A percentile compares a stretch with the other conserved stretches of the same genome.
Evolutionary conservation across 2,888 invertebrate genomes (phyloP).

Genomic region (Teinopalpus imperialis): DNA sequence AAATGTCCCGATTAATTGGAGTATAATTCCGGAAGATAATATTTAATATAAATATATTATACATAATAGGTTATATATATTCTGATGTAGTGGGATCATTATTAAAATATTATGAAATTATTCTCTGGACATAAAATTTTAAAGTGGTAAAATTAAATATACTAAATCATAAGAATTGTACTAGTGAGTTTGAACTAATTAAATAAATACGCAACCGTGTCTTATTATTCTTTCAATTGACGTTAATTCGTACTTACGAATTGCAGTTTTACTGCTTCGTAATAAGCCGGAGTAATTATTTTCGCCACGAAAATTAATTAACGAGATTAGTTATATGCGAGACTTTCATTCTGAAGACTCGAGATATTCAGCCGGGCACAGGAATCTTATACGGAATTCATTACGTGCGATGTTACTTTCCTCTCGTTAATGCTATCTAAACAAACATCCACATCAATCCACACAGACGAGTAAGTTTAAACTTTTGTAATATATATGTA

Average conservation of each 20-base stretch:
- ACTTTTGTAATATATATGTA: too few relatives aligned
- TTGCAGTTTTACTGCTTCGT: conserved; percentile 23
- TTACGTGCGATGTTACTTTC: conserved; percentile 70
- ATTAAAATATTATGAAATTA: too few relatives aligned
- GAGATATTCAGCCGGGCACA: conserved; percentile 34
- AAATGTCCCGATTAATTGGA: too few relatives aligned
- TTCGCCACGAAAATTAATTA: conserved; percentile 40
- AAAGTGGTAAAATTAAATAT: too few relatives aligned
- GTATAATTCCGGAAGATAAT: too few relatives aligned
- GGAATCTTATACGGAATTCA: conserved; percentile 57
- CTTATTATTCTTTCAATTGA: conserved; percentile 22
- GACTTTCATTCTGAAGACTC: conserved; percentile 35
- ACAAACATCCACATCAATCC: too few relatives aligned
- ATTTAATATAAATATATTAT: too few relatives aligned
- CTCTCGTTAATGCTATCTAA: conserved; percentile 63
- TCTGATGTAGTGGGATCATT: too few relatives aligned
- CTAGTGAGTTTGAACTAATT: conserved; percentile 16
- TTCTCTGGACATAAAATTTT: too few relatives aligned
- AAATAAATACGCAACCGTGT: conserved; percentile 13
- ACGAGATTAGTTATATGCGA: conserved; percentile 30
- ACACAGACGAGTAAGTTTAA: background rate
- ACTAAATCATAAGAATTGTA: too few relatives aligned
- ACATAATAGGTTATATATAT: too few relatives aligned
- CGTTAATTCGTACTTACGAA: conserved; percentile 24
- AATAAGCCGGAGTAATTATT: conserved; percentile 33